Evolutionary conservation across 2,113 vertebrate species (phyloP), one percentile per base, ranked within the genome.

Genomic region (Ochotona curzoniae): DNA sequence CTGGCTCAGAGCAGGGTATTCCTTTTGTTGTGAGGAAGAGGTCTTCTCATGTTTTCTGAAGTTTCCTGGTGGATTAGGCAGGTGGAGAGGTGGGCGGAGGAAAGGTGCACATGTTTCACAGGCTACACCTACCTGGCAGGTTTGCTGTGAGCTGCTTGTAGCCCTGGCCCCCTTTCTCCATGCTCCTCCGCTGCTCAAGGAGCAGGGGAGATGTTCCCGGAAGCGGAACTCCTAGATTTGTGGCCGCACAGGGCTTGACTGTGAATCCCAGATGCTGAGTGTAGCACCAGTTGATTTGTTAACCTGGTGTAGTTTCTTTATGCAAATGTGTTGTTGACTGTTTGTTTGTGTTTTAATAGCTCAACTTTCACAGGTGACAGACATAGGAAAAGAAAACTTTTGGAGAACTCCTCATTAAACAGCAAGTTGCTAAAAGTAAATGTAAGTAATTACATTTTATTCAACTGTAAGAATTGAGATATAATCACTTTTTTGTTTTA

Each of bases 361-460:
- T 99, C 99, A 94, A 97, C 98, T 93, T 97, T 99, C 95, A 98
- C 98, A 93, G 98, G 98, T 94, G 99, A 99, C 93, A 98, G 99
- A 94, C 99, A 99, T 94, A 98, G 99, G 95, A 99, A 99, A 98
- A 99, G 99, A 97, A 99, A 99, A 97, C 97, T 99, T 57, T 97
- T 98, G 96, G 99, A 99, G 97, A 99, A 98, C 82, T 98, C 98
- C 61, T 98, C 98, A 97, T 90, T 98, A 90, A 99, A 99, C 97
- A 98, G 97, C 98, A 99, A 99, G 95, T 95, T 99, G 93, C 91
- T 99, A 93, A 99, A 99, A 98, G 98, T 99, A 94, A 98, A 98
- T 97, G 99, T 99, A 98, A 98, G 99, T 98, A 97, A 84, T 90
- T 89, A 89, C 91, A 95, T 38, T 71, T 67, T 93, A 76, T 90